Base-by-base conservation (phyloP, 2,797 vertebrate genomes). In the Rhincodon typus region DNA sequence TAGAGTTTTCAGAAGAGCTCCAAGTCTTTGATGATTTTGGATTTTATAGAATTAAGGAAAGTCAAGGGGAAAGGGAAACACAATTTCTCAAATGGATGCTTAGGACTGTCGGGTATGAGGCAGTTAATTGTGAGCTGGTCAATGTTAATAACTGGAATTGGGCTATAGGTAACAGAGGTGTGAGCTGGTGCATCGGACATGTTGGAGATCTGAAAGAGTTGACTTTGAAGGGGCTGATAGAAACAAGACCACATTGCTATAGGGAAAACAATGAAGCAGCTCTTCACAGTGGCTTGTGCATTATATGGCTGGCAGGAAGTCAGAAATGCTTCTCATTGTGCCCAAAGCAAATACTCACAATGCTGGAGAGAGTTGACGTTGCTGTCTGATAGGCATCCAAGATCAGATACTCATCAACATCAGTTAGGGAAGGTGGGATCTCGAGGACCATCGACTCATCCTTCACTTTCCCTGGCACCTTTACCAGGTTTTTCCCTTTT, bases 371-470 rank as follows among this genome's bases (percentile, higher is more conserved):
- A 57, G 97, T 96, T 95, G 96, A 87, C n/a, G 98, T 79, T 34
- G 98, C 97, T 74, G 97, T 97, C 87, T 98, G 97, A 96, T 98
- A 98, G 0, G 96, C 97, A 96, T 98, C 97, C 46, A 96, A 95
- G 25, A 98, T 95, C 38, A 98, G 84, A 96, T 97, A 98, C 96
- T 98, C 97, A 95, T 98, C 96, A 1, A 88, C 77, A 23, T 96
- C 96, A 30, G 86, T 96, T 96, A 95, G 95, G 4, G 95, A 53
- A 34, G 95, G 94, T 30, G 12, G 4, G 6, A 57, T 8, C 17
- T 72, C 96, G 96, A 97, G 96, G n/a, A 96, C 84, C 0, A 95
- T 96, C 69, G 72, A 88, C 30, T 97, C 97, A 0, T 96, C 94
- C 79, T 97, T 97, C 87, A 21, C 93, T 94, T 96, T 97, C 70